These are phyloP conservation scores for Bathynomus jamesi DNA, from an alignment of 1,140 invertebrate genomes.

Conservation along the genomic window DNA sequence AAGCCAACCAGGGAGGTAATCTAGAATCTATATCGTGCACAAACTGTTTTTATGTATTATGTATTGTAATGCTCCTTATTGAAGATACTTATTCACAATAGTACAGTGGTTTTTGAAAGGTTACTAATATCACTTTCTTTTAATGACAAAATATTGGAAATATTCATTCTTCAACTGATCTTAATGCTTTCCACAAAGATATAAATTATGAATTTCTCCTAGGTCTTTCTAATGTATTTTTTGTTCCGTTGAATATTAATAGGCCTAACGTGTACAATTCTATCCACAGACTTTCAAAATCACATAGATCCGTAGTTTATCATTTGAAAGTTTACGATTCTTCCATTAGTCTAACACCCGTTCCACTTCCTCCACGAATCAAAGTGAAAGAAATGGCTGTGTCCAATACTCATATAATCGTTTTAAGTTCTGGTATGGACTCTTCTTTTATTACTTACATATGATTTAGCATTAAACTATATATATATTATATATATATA, in stretches of 20 bases:
- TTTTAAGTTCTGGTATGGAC: conserved; percentile 49
- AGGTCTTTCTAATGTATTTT: too few species aligned
- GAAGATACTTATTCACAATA: too few species aligned
- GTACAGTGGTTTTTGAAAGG: too few species aligned
- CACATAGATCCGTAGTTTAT: conserved; percentile 51
- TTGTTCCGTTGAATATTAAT: too few species aligned
- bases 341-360: conserved; percentile 49
- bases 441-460: background rate
- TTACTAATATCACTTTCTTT: too few species aligned
- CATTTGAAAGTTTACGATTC: conserved; percentile 51
- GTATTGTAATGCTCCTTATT: background rate
- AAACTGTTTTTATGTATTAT: background rate
- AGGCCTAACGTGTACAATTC: too few species aligned
- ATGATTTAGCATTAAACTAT: background rate
- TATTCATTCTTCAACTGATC: background rate
- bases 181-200: too few species aligned
- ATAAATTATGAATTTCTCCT: too few species aligned
- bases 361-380: conserved; percentile 50
- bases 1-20: conserved; percentile 21
- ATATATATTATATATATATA: conserved; percentile 14
- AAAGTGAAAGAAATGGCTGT: conserved; percentile 53
- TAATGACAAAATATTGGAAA: background rate
- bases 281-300: conserved; percentile 17
- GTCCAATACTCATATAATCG: conserved; percentile 59
- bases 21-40: background rate